A percentile compares a stretch with the other conserved stretches of the same genome.
Conservation (phyloP, 1,140 invertebrate genomes). For the Sycobia sp. region DNA sequence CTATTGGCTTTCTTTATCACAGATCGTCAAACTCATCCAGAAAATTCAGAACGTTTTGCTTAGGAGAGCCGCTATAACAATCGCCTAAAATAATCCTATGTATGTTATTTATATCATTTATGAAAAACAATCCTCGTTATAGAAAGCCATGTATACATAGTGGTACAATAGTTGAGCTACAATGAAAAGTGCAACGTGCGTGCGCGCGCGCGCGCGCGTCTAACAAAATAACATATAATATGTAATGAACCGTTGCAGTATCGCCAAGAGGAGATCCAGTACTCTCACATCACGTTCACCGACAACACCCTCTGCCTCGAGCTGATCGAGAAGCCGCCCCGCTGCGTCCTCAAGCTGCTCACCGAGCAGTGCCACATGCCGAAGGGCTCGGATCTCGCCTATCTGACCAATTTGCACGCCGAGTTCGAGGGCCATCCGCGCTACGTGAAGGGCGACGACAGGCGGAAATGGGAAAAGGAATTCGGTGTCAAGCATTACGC, state of each 20-base stretch:
- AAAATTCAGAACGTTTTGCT: too few species aligned
- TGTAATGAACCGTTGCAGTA: too few species aligned
- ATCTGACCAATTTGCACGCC: conserved; percentile 85
- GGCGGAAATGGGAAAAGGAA: conserved; percentile 88
- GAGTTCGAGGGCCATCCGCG: conserved; percentile 86
- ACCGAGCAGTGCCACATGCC: conserved; percentile 94
- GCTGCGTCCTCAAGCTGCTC: conserved; percentile 85
- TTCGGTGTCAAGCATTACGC: conserved; percentile 95
- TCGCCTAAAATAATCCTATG: too few species aligned
- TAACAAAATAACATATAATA: not conserved
- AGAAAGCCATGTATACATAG: too few species aligned
- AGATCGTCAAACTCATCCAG: too few species aligned
- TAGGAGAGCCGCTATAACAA: too few species aligned
- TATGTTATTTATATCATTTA: too few species aligned
- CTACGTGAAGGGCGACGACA: conserved; percentile 87
- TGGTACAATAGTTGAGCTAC: too few species aligned
- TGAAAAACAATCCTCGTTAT: too few species aligned
- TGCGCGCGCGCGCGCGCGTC: too few species aligned
- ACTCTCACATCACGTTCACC: conserved; percentile 88
- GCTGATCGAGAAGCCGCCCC: conserved; percentile 86
- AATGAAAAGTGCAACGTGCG: too few species aligned
- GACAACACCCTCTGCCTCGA: conserved; percentile 89
- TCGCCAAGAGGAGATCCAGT: conserved; percentile 84
- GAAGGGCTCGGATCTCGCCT: conserved; percentile 88
- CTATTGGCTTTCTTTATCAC: too few species aligned